These are phyloP conservation scores for Notarius lentiginosus DNA, from an alignment of 2,113 vertebrate species.

Conservation along the genomic window DNA sequence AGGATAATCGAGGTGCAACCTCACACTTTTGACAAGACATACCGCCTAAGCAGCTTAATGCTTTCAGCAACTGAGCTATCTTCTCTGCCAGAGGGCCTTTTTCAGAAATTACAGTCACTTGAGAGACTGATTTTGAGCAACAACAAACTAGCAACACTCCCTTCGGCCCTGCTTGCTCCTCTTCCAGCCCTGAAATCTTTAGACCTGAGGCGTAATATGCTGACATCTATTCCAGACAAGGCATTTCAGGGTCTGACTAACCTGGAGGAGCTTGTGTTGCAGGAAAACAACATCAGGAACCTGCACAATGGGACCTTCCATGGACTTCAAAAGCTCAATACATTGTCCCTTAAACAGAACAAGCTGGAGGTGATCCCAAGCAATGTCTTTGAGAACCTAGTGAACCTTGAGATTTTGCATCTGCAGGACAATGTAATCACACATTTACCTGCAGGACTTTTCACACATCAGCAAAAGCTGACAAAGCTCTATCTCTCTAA, in stretches of 20 bases:
- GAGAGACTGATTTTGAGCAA: constrained; percentile 75
- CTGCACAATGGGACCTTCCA: constrained; percentile 73
- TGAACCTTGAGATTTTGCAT: constrained; percentile 79
- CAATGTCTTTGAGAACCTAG: constrained; percentile 73
- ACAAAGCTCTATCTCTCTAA: constrained; percentile 84
- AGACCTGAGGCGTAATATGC: constrained; percentile 65
- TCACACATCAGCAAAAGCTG: constrained; percentile 77
- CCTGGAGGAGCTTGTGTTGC: constrained; percentile 76
- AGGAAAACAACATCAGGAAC: constrained; percentile 76
- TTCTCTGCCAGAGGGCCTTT: constrained; percentile 70
- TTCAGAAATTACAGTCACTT: constrained; percentile 76
- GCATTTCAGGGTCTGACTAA: constrained; percentile 58
- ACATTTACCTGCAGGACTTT: constrained; percentile 72
- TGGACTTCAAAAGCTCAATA: constrained; percentile 74
- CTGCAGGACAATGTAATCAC: constrained; percentile 84
- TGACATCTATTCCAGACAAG: constrained; percentile 58
- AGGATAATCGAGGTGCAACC: constrained; percentile 58
- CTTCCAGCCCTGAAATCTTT: constrained; percentile 53
- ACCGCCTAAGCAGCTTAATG: constrained; percentile 49
- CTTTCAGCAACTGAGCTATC: constrained; percentile 58
- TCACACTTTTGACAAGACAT: constrained; percentile 63
- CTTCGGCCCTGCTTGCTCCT: constrained; percentile 58
- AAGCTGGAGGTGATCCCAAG: constrained; percentile 72
- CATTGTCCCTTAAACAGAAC: constrained; percentile 83
- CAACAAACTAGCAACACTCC: constrained; percentile 71